Evolutionary conservation across 2,888 invertebrate genomes (phyloP), one percentile per base, ranked within the genome.

Genomic region (Criorhina ranunculi): DNA sequence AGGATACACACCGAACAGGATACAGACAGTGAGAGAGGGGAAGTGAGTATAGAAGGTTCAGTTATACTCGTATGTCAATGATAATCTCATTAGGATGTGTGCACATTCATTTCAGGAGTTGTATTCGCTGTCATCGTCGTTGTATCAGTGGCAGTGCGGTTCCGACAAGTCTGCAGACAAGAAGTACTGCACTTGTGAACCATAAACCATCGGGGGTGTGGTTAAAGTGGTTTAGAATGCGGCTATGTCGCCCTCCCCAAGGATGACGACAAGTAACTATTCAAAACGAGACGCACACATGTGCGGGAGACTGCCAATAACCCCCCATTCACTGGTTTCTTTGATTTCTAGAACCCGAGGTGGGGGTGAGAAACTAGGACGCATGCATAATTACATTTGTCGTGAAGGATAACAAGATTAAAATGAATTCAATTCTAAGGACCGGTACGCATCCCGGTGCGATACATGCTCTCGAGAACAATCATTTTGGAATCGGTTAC

Each of bases 21-120:
- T 60, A 11, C 17, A 15, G 80, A n/a, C 8, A 46, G 53, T 5
- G 5, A 31, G 5, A 33, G 19, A 6, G n/a, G 29, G 33, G 44
- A 49, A 70, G 69, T n/a, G n/a, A n/a, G n/a, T n/a, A n/a, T n/a
- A n/a, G n/a, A n/a, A n/a, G 81, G 51, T 15, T 69, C 69, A 76
- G 76, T 81, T 78, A 62, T 73, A n/a, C n/a, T n/a, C n/a, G n/a
- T n/a, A 57, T 78, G 73, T 78, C 83, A 83, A 83, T 78, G 78
- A 67, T 83, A 78, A 83, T 83, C 83, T 78, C 73, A 78, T 83
- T 83, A 83, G 46, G 49, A 73, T 67, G 59, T 76, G 76, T 24
- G 24, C 4, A n/a, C 46, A 76, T 59, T 49, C 66, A 42, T 55
- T 70, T 77, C 66, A 55, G 60, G 51, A 57, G 60, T 5, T 9